Evolutionary conservation across 1,140 invertebrate genomes (phyloP).

Genomic region (Hetaerina americana): DNA sequence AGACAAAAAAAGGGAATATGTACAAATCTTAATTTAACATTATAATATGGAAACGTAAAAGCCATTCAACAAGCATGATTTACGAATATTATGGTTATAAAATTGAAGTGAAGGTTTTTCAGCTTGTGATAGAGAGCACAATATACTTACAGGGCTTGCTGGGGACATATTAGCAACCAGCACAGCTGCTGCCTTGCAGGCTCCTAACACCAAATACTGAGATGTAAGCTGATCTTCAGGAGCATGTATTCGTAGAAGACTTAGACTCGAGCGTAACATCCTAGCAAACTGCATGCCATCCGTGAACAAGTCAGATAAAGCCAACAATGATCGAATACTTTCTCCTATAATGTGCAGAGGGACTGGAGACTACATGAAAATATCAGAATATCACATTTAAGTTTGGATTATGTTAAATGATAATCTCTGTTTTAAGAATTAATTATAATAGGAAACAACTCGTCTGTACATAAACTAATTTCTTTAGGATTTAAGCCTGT

Average conservation of each 20-base stretch:
- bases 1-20: too few relatives aligned
- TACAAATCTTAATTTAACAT: too few relatives aligned
- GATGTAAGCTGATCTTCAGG: constrained; percentile 56
- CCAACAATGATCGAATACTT: constrained; percentile 48
- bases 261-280: constrained; percentile 54
- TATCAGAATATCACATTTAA: too few relatives aligned
- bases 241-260: constrained; percentile 45
- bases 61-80: too few relatives aligned
- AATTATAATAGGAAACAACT: too few relatives aligned
- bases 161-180: constrained; percentile 24
- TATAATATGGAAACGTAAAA: too few relatives aligned
- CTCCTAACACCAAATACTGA: constrained; percentile 52
- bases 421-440: too few relatives aligned
- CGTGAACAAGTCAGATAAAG: constrained; percentile 57
- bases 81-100: too few relatives aligned
- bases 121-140: not conserved
- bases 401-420: too few relatives aligned
- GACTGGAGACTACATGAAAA: constrained; percentile 25
- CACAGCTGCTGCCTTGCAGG: constrained; percentile 54
- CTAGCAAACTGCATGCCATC: constrained; percentile 55
- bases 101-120: not conserved
- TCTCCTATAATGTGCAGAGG: constrained; percentile 49
- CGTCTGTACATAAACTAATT: too few relatives aligned
- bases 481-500: too few relatives aligned
- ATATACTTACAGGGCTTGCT: not conserved